These are phyloP conservation scores for Cettia cetti DNA, from an alignment of 2,113 vertebrate genomes.

Conservation along the genomic window DNA sequence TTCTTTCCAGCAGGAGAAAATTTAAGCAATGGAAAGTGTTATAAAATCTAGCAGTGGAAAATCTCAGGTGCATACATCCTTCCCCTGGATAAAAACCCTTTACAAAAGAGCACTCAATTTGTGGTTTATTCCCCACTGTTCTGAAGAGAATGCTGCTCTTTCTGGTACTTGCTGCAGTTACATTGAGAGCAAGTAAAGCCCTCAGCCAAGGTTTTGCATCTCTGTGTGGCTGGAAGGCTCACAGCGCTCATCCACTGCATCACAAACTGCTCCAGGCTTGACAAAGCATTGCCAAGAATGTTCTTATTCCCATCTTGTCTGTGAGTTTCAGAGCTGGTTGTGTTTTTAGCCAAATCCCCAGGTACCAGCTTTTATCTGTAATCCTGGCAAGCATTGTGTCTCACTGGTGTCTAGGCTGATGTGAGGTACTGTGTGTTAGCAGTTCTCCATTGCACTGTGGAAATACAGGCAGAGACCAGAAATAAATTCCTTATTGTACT, in stretches of 20 bases:
- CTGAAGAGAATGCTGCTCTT: neutral
- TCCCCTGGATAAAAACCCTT: neutral
- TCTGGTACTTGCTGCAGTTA: neutral
- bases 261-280: neutral
- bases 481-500: neutral
- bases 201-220: neutral
- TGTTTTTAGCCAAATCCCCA: neutral
- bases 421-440: fast-evolving
- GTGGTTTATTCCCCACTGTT: neutral
- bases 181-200: neutral
- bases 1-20: neutral
- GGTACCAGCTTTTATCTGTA: neutral
- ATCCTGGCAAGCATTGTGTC: neutral
- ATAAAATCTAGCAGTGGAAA: neutral
- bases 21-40: neutral
- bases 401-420: neutral
- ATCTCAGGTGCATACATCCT: neutral
- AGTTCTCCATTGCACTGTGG: neutral
- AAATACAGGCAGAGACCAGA: neutral
- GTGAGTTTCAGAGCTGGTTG: neutral
- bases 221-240: neutral
- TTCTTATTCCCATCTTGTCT: neutral
- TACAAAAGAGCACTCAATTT: neutral
- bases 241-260: neutral
- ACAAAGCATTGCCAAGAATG: neutral